Conservation (phyloP, 2,797 vertebrate genomes). For the Argya squamiceps region DNA sequence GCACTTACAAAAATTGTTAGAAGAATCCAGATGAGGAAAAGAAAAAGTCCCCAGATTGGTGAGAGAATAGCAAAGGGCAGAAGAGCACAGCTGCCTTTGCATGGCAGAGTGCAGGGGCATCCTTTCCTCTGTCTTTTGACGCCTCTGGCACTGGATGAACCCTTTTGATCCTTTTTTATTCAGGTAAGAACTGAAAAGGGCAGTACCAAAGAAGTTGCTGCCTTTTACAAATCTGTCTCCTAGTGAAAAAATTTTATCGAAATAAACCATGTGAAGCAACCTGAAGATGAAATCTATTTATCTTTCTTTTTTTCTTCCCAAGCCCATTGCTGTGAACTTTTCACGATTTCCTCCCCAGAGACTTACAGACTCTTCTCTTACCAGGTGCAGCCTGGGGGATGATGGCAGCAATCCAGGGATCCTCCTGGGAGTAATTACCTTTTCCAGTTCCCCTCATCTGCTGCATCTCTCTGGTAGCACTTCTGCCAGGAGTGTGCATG, state of each 20-base stretch:
- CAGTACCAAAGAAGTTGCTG: background rate
- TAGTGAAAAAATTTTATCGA: background rate
- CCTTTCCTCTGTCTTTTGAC: rapidly evolving
- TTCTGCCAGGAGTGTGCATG: background rate
- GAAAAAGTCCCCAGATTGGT: background rate
- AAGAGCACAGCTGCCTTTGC: background rate
- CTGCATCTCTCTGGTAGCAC: background rate
- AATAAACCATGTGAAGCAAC: background rate
- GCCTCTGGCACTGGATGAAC: background rate
- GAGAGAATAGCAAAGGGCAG: background rate
- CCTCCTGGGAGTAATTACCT: constrained; percentile 1
- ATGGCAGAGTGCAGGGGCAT: background rate
- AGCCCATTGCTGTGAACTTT: background rate
- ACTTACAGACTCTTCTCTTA: background rate
- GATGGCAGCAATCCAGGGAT: rapidly evolving
- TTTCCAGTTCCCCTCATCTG: background rate
- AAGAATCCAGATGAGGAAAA: background rate
- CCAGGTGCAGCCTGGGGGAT: background rate
- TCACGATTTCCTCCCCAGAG: background rate
- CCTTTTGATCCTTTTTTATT: background rate
- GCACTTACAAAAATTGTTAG: background rate
- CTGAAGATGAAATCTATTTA: background rate
- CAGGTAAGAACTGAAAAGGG: background rate
- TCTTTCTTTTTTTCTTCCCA: background rate
- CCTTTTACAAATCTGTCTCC: background rate